Evolutionary conservation across 2,113 vertebrate species (phyloP), one percentile per base, ranked within the genome.

Genomic region (Todiramphus chloris): DNA sequence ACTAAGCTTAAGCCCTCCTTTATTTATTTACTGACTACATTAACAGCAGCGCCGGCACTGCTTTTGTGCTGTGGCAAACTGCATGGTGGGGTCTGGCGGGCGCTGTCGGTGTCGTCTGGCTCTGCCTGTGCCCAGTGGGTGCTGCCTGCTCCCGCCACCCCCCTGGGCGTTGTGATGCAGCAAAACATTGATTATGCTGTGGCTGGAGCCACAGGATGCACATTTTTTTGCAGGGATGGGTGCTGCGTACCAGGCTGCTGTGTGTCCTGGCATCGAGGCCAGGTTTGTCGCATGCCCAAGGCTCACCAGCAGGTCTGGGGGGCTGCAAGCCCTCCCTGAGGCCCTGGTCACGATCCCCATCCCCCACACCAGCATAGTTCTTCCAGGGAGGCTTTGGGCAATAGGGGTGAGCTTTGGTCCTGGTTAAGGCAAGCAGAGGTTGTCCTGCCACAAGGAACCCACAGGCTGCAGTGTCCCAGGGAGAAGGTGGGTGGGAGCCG

Each of bases 11-110:
- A 98, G 96, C 97, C 97, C 98, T 98, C 97, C 97, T 98, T 97
- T 98, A 98, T 98, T 98, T 98, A 98, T 98, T 98, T 98, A 98
- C 98, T 77, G 98, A 98, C 98, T 98, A 98, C 98, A 98, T 98
- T 98, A 98, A 97, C 95, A 11, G 94, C 96, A 84, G 96, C 89
- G 95, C 95, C 75, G 62, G 83, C 56, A 13, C 93, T 70, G 79
- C 96, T 93, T 90, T 93, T 89, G 85, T 96, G 91, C 18, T 10
- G 88, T 73, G 76, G 92, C 83, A 30, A 20, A 39, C 83, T 55
- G 37, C 64, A 51, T 2, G 2, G 19, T 17, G 0, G 33, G 41
- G 67, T 50, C 63, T 0, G 27, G 80, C 13, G 30, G 84, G 90
- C 33, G 67, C 85, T 84, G 70, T 41, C 17, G 3, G 63, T 6